Conservation (phyloP, 2,797 vertebrate species). For the Gymnopithys bicolor region DNA sequence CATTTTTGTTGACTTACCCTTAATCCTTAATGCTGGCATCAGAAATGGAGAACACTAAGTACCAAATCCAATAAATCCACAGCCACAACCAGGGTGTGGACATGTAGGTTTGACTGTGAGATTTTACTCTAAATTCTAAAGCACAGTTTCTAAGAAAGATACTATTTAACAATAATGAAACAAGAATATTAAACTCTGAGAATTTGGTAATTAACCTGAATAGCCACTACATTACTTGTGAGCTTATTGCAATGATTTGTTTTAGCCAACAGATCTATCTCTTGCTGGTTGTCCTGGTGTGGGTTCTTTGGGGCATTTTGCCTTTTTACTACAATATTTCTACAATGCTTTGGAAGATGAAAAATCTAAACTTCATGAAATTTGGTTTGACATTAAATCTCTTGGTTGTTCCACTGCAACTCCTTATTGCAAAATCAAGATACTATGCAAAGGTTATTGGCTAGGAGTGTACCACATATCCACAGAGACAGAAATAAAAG, state of each 20-base stretch:
- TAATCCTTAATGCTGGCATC: background rate
- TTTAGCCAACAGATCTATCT: background rate
- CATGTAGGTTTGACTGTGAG: rapidly evolving
- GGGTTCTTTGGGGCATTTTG: background rate
- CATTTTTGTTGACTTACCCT: background rate
- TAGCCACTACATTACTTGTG: background rate
- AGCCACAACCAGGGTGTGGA: background rate
- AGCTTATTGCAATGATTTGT: background rate
- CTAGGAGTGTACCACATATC: background rate
- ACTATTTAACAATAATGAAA: background rate
- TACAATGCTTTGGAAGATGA: background rate
- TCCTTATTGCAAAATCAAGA: background rate
- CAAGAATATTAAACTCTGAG: background rate
- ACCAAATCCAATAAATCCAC: background rate
- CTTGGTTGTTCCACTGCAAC: background rate
- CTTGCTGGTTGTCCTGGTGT: background rate
- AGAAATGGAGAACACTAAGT: background rate
- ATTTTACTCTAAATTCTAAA: background rate
- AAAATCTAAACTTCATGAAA: background rate
- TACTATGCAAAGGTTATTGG: background rate
- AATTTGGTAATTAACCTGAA: background rate
- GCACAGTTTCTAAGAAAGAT: background rate
- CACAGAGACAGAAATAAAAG: background rate
- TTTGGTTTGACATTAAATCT: background rate
- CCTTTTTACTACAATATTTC: background rate